Percentiles rank a stretch among this genome's conserved stretches.
These are phyloP conservation scores for Sturnira hondurensis DNA, from an alignment of 2,113 vertebrate genomes.

Conservation along the genomic window DNA sequence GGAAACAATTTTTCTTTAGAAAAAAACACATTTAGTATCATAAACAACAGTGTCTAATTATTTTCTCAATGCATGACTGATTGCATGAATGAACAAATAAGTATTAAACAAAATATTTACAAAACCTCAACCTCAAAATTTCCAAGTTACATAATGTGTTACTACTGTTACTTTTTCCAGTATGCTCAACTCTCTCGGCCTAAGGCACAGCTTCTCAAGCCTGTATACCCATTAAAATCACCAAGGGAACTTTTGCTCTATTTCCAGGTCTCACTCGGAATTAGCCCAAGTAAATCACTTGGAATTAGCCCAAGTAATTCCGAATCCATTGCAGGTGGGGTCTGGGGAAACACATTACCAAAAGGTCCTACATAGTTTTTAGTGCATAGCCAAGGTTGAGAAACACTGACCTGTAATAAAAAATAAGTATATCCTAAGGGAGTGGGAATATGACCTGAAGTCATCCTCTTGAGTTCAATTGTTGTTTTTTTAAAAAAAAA, in stretches of 20 bases:
- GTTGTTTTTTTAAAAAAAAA: too few relatives aligned
- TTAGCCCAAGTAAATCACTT: background rate
- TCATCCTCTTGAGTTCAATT: background rate
- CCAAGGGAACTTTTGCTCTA: background rate
- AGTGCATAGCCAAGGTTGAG: background rate
- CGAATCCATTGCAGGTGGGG: background rate
- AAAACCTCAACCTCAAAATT: background rate
- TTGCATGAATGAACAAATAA: background rate
- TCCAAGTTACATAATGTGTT: background rate
- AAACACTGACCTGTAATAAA: background rate
- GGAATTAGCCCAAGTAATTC: background rate
- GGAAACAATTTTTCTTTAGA: background rate
- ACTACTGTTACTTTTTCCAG: background rate
- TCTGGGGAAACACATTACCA: background rate
- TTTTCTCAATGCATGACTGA: constrained; percentile 21
- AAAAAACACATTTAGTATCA: background rate
- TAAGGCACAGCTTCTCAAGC: background rate
- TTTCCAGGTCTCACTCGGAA: background rate
- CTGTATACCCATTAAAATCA: background rate
- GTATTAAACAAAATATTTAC: background rate
- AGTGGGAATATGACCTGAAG: background rate
- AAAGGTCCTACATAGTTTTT: background rate
- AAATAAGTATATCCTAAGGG: background rate
- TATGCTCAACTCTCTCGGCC: background rate
- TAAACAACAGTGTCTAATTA: background rate